Percentiles rank a stretch among this genome's conserved stretches.
phyloP scores from a whole-genome alignment of 37 sponge, comb jelly and placozoan species.

The Chondrilla cf. caribensis region DNA sequence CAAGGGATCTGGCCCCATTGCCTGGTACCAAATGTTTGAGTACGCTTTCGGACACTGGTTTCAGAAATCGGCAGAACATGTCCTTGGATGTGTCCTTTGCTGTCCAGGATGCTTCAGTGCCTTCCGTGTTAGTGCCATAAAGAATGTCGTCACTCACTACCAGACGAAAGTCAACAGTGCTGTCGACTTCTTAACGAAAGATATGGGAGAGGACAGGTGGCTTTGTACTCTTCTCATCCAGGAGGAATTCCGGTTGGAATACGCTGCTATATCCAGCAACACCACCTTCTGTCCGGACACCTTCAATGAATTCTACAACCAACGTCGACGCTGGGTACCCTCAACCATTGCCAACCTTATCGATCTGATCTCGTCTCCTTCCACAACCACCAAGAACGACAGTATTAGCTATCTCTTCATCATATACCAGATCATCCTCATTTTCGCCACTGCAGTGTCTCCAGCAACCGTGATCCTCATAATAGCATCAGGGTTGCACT shows the following conservation, averaged over 20 bases:
- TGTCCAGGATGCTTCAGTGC: constrained; percentile 91
- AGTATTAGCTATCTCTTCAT: constrained; percentile 66
- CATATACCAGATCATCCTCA: constrained; percentile 67
- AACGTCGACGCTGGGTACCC: constrained; percentile 89
- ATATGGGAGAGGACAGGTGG: constrained; percentile 98
- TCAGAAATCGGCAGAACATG: constrained; percentile 78
- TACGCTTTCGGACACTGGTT: constrained; percentile 90
- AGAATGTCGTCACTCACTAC: constrained; percentile 54
- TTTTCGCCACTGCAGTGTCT: constrained; percentile 67
- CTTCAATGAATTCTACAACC: constrained; percentile 90
- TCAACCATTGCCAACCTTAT: constrained; percentile 85
- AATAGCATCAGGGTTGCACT: constrained; percentile 59
- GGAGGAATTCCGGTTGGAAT: constrained; percentile 73
- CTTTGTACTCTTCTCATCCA: constrained; percentile 85
- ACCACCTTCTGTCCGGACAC: constrained; percentile 77
- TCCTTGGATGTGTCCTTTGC: constrained; percentile 85
- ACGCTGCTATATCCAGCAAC: constrained; percentile 76
- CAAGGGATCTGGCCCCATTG: constrained; percentile 65
- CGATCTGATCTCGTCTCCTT: constrained; percentile 35
- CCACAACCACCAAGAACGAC: constrained; percentile 55
- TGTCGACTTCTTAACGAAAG: constrained; percentile 80
- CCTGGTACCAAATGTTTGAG: constrained; percentile 90
- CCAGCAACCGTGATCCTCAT: constrained; percentile 80
- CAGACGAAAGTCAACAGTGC: constrained; percentile 57
- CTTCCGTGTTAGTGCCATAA: constrained; percentile 72